These are phyloP conservation scores for Tineola bisselliella DNA, from an alignment of 2,888 invertebrate species.

Conservation along the genomic window DNA sequence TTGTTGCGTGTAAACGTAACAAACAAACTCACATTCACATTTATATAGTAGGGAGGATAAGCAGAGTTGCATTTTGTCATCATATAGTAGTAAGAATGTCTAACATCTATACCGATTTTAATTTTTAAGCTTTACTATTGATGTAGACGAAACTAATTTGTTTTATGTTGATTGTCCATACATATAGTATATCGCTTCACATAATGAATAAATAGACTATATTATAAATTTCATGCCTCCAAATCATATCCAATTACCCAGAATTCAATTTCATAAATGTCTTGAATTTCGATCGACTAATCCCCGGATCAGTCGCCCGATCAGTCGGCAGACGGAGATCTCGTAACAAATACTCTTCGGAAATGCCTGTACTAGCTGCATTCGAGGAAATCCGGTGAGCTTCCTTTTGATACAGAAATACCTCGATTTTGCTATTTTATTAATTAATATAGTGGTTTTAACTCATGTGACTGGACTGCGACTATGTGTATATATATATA, in stretches of 20 bases:
- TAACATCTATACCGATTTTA: too few species aligned
- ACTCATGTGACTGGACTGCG: background rate
- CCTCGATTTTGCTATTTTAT: background rate
- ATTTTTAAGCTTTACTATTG: too few species aligned
- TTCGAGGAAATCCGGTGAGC: conserved; percentile 4
- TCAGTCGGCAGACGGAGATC: background rate
- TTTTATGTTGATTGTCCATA: too few species aligned
- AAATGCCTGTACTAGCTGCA: conserved; percentile 9
- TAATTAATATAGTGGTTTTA: conserved; percentile 1
- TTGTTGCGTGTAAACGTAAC: too few species aligned
- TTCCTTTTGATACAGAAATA: conserved; percentile 9
- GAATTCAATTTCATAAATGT: conserved; percentile 8
- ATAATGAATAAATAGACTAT: background rate
- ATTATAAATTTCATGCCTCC: too few species aligned
- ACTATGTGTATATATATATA: conserved; percentile 12
- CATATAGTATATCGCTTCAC: too few species aligned
- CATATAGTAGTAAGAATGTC: too few species aligned
- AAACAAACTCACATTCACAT: too few species aligned
- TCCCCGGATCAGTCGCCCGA: background rate
- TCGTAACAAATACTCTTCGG: background rate
- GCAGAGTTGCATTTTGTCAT: too few species aligned
- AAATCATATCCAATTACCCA: conserved; percentile 4
- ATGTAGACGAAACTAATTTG: too few species aligned
- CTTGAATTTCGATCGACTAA: background rate
- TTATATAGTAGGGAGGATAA: too few species aligned